phyloP scores from a whole-genome alignment of 2,888 invertebrate genomes.

The Drosophila macrospina region DNA sequence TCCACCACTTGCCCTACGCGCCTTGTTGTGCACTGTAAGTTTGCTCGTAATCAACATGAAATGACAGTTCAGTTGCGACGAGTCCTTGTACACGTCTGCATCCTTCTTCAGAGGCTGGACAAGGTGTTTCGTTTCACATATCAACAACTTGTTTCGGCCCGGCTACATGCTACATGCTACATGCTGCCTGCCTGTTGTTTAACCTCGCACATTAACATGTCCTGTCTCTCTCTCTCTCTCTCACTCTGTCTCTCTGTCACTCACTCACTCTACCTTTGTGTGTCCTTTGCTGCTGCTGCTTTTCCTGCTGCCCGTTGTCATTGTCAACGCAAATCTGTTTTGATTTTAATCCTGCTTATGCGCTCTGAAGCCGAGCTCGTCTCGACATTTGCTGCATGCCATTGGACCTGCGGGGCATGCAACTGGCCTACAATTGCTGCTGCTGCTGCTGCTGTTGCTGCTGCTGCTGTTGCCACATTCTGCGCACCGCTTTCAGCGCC shows the following conservation, averaged over 20 bases:
- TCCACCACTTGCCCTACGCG: too few species aligned
- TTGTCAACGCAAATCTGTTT: conserved; percentile 81
- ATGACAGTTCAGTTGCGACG: conserved; percentile 48
- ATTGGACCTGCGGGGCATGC: conserved; percentile 57
- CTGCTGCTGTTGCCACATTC: too few species aligned
- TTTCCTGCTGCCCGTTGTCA: conserved; percentile 56
- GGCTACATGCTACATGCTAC: conserved; percentile 9
- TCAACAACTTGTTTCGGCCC: conserved; percentile 52
- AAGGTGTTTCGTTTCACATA: conserved; percentile 79
- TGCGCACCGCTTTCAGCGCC: conserved; percentile 12
- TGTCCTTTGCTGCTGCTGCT: conserved; percentile 29
- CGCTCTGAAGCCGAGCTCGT: conserved; percentile 54
- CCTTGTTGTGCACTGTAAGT: conserved; percentile 5
- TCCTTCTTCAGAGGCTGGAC: conserved; percentile 34
- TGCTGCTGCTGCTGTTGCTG: too few species aligned
- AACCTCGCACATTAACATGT: conserved; percentile 32
- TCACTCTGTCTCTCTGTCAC: background rate
- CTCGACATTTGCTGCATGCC: conserved; percentile 63
- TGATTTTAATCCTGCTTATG: conserved; percentile 83
- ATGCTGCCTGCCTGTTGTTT: conserved; percentile 17
- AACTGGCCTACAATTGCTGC: conserved; percentile 25
- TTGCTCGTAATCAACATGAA: conserved; percentile 43
- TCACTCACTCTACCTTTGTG: conserved; percentile 35
- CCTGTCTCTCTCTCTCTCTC: conserved; percentile 7
- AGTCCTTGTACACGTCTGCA: conserved; percentile 31